Conservation (phyloP, 2,888 invertebrate genomes). For the Ethmia dodecea region DNA sequence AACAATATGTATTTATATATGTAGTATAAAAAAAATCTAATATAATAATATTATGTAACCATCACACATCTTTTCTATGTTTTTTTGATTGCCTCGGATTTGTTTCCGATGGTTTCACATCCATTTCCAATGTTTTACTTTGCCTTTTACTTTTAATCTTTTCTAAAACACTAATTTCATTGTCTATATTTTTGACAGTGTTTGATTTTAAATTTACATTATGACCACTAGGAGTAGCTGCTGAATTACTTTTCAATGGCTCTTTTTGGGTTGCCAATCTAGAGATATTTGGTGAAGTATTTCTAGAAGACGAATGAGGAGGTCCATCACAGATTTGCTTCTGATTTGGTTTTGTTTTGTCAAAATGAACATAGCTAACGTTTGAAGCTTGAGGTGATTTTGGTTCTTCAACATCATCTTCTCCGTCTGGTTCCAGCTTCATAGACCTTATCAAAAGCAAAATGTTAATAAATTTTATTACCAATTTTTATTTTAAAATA, state of each 20-base stretch:
- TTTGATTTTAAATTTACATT: slow-evolving; percentile 29
- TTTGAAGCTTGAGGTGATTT: slow-evolving; percentile 33
- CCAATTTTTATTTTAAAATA: too few relatives aligned
- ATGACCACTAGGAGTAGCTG: slow-evolving; percentile 18
- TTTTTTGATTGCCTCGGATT: slow-evolving; percentile 41
- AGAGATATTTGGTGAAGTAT: slow-evolving; percentile 3
- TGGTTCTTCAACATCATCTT: slow-evolving; percentile 38
- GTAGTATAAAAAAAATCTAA: too few relatives aligned
- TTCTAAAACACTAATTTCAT: slow-evolving; percentile 30
- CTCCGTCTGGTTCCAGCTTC: slow-evolving; percentile 41
- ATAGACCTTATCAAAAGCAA: slow-evolving; percentile 33
- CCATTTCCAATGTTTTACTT: slow-evolving; percentile 35
- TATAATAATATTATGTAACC: too few relatives aligned
- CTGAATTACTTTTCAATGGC: slow-evolving; percentile 20
- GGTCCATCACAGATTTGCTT: slow-evolving; percentile 43
- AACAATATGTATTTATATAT: too few relatives aligned
- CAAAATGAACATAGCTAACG: slow-evolving; percentile 60
- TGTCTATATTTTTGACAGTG: slow-evolving; percentile 28
- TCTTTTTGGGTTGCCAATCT: slow-evolving; percentile 24
- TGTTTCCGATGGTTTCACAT: slow-evolving; percentile 33
- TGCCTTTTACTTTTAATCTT: slow-evolving; percentile 41
- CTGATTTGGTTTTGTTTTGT: slow-evolving; percentile 56
- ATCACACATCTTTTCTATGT: slow-evolving; percentile 44
- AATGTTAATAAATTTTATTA: too few relatives aligned
- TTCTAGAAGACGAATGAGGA: slow-evolving; percentile 28